Conservation (phyloP, 2,888 invertebrate species). For the Neuroscelio doddi region DNA sequence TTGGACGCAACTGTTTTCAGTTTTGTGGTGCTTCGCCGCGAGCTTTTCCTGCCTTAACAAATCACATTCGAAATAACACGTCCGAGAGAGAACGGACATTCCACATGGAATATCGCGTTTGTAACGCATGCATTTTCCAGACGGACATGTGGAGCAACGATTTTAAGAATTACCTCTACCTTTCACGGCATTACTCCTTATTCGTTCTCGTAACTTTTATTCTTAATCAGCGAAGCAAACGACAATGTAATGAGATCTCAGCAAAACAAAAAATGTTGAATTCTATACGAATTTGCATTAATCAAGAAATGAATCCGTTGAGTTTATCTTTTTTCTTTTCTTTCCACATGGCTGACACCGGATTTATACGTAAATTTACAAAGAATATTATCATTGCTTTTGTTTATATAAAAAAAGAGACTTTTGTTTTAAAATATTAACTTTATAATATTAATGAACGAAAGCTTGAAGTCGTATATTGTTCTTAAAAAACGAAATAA, state of each 20-base stretch:
- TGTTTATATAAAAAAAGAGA: too few relatives aligned
- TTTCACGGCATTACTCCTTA: conserved; percentile 15
- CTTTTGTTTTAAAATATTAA: too few relatives aligned
- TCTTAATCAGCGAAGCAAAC: conserved; percentile 15
- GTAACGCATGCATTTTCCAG: conserved; percentile 14
- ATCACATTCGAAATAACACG: conserved; percentile 17
- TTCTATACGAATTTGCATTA: conserved; percentile 15
- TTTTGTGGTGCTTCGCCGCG: neutral
- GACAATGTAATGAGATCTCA: conserved; percentile 22
- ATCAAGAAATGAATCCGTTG: conserved; percentile 4
- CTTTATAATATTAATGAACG: too few relatives aligned
- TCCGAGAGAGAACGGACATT: conserved; percentile 22
- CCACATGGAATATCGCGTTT: conserved; percentile 10
- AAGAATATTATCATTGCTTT: too few relatives aligned
- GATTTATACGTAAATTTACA: too few relatives aligned
- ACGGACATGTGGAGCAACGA: neutral
- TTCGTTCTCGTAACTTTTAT: conserved; percentile 21
- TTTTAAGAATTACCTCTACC: conserved; percentile 18
- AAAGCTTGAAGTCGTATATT: too few relatives aligned
- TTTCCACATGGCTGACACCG: neutral
- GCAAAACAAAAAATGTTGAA: conserved; percentile 22
- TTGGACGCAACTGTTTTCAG: neutral
- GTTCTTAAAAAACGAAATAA: too few relatives aligned
- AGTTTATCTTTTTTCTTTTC: neutral
- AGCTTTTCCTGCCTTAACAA: conserved; percentile 2